These are phyloP conservation scores for Pleuronectes platessa DNA, from an alignment of 2,113 vertebrate genomes.

Conservation along the genomic window DNA sequence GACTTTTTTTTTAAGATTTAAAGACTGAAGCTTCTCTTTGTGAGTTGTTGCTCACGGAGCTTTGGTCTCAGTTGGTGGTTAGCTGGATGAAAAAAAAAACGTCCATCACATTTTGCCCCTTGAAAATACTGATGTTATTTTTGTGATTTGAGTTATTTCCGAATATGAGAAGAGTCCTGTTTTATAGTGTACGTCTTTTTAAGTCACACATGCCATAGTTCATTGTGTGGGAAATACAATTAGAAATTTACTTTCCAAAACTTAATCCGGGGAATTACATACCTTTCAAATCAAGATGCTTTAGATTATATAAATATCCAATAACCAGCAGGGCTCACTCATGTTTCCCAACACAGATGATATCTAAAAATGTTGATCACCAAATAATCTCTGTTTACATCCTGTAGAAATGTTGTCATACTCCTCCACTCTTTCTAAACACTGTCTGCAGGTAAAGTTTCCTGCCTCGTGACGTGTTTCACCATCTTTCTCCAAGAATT, in stretches of 20 bases:
- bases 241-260: too few relatives aligned
- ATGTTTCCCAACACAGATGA: not conserved
- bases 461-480: slow-evolving; percentile 28
- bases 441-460: slow-evolving; percentile 24
- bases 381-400: not conserved
- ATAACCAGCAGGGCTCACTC: too few relatives aligned
- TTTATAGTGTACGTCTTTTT: not conserved
- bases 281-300: too few relatives aligned
- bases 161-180: not conserved
- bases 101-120: too few relatives aligned
- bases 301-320: too few relatives aligned
- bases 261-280: too few relatives aligned
- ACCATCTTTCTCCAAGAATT: slow-evolving; percentile 34
- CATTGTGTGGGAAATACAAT: not conserved
- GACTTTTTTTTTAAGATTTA: too few relatives aligned
- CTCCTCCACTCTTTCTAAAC: not conserved
- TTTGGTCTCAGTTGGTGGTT: not conserved
- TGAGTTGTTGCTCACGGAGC: too few relatives aligned
- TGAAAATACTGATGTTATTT: too few relatives aligned
- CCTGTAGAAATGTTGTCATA: not conserved
- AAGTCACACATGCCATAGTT: not conserved
- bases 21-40: too few relatives aligned
- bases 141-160: not conserved
- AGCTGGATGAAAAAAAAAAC: not conserved
- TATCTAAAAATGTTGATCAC: not conserved